Conservation (phyloP, 2,888 invertebrate species). For the Xestia c-nigrum region DNA sequence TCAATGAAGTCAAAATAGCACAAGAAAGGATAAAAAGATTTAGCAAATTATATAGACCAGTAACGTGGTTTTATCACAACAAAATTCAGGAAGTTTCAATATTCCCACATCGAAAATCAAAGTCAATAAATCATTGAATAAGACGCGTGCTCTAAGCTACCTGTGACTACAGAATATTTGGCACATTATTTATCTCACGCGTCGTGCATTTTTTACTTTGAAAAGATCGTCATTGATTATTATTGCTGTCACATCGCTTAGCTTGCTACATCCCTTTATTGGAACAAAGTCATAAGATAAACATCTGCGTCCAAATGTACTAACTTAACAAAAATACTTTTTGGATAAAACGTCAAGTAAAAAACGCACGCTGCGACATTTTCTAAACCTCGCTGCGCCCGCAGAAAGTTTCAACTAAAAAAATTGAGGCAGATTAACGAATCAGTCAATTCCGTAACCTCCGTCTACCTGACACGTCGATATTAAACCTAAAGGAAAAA, state of each 20-base stretch:
- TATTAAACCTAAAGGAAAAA: constrained; percentile 73
- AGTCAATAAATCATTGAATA: constrained; percentile 50
- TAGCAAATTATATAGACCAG: constrained; percentile 13
- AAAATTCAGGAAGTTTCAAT: constrained; percentile 45
- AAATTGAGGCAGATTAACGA: constrained; percentile 79
- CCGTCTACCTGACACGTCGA: constrained; percentile 65
- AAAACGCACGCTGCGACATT: constrained; percentile 66
- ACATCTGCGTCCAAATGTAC: constrained; percentile 35
- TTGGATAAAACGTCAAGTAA: constrained; percentile 52
- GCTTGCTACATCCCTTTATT: constrained; percentile 13
- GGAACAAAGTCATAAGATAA: constrained; percentile 39
- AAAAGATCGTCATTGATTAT: constrained; percentile 25
- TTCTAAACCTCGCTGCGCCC: constrained; percentile 61
- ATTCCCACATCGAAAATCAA: constrained; percentile 28
- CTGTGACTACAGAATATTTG: constrained; percentile 87
- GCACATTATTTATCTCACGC: constrained; percentile 81
- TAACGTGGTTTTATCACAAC: constrained; percentile 50
- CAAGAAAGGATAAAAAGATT: constrained; percentile 30
- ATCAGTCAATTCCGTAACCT: constrained; percentile 82
- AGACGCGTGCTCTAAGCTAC: constrained; percentile 73
- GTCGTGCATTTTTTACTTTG: constrained; percentile 69
- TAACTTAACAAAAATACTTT: constrained; percentile 32
- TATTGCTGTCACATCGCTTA: constrained; percentile 27
- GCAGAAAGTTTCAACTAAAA: constrained; percentile 68
- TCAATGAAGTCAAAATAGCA: constrained; percentile 50